Evolutionary conservation across 2,797 vertebrate species (phyloP).

Genomic region (Microctenopoma steveboyesi): DNA sequence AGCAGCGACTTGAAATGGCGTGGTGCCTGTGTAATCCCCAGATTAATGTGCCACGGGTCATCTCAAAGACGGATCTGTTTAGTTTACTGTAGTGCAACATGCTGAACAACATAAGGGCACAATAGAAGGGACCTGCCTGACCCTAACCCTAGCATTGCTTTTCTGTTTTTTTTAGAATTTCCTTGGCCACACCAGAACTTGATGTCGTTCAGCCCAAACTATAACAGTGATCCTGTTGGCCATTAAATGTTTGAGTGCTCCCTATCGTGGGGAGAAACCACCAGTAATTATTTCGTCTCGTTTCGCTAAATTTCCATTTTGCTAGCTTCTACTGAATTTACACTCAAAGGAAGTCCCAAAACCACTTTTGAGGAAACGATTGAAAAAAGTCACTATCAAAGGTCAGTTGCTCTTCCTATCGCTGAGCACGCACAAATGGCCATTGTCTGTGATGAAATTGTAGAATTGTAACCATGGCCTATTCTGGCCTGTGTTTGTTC

Average conservation of each 20-base stretch:
- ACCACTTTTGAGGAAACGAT: conserved; percentile 30
- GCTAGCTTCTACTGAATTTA: background rate
- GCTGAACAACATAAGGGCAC: conserved; percentile 50
- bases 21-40: conserved; percentile 21
- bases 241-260: conserved; percentile 37
- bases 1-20: conserved; percentile 26
- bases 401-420: conserved; percentile 17
- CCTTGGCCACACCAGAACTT: conserved; percentile 40
- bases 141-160: background rate
- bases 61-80: background rate
- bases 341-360: conserved; percentile 23
- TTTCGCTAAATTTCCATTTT: conserved; percentile 12
- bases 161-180: conserved; percentile 41
- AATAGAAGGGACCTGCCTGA: conserved; percentile 52
- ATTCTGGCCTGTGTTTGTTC: conserved; percentile 8
- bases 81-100: conserved; percentile 62
- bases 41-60: conserved; percentile 41
- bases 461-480: conserved; percentile 27
- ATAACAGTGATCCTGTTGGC: conserved; percentile 35
- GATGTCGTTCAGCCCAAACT: conserved; percentile 34
- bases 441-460: conserved; percentile 30
- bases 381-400: conserved; percentile 27
- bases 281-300: background rate
- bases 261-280: background rate
- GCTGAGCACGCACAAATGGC: conserved; percentile 8